Conservation (phyloP, 1,140 invertebrate species). For the Pseudoatta argentina region DNA sequence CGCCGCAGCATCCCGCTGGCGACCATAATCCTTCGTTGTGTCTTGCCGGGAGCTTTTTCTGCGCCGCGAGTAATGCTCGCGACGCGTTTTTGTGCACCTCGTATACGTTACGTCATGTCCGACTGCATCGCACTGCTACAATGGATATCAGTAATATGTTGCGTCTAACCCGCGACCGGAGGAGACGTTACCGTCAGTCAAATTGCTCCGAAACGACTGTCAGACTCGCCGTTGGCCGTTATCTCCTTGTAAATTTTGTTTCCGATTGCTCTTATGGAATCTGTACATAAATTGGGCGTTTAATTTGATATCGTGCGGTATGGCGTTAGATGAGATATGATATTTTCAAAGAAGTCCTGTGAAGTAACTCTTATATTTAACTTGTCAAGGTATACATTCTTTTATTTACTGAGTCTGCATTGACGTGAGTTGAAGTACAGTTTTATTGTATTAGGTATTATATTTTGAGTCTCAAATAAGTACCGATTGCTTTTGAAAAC, state of each 20-base stretch:
- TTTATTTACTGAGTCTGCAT: background rate
- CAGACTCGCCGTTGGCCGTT: background rate
- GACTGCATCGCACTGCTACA: slow-evolving; percentile 37
- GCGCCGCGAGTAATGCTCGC: slow-evolving; percentile 38
- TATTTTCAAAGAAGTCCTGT: background rate
- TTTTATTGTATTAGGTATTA: slow-evolving; percentile 5
- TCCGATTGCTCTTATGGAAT: background rate
- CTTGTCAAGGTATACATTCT: background rate
- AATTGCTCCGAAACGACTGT: background rate
- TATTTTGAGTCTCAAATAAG: slow-evolving; percentile 36
- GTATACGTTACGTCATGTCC: slow-evolving; percentile 38
- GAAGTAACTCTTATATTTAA: background rate
- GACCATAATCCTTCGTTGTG: slow-evolving; percentile 22
- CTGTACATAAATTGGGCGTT: background rate
- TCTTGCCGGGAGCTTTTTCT: slow-evolving; percentile 40
- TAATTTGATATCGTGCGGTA: background rate
- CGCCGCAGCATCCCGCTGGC: slow-evolving; percentile 43
- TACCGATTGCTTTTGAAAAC: slow-evolving; percentile 42
- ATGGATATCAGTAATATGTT: slow-evolving; percentile 57
- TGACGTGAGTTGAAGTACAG: background rate
- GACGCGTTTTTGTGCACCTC: slow-evolving; percentile 49
- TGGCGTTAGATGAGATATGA: background rate
- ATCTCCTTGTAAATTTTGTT: background rate
- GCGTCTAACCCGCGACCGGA: slow-evolving; percentile 19
- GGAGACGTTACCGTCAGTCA: slow-evolving; percentile 25